Conservation (phyloP, 2,113 vertebrate species). For the Anarrhichthys ocellatus region DNA sequence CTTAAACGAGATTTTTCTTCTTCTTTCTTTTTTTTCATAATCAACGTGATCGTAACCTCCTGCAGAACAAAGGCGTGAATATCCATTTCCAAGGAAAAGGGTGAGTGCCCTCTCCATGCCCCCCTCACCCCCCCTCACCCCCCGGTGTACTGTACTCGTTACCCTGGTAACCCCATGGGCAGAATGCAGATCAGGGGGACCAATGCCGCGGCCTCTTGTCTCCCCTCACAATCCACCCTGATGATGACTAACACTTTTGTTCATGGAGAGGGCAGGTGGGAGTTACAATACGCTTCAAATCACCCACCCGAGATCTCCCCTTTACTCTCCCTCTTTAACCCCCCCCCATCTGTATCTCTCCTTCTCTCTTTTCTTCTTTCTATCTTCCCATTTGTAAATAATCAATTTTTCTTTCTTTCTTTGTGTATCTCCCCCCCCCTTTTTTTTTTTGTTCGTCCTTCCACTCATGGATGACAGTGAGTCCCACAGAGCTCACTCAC, state of each 20-base stretch:
- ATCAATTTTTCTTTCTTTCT: slow-evolving; percentile 48
- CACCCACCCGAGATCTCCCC: slow-evolving; percentile 65
- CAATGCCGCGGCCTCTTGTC: slow-evolving; percentile 71
- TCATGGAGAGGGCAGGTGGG: slow-evolving; percentile 82
- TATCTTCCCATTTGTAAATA: slow-evolving; percentile 40
- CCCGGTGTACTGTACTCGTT: slow-evolving; percentile 80
- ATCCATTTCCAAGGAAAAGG: slow-evolving; percentile 84
- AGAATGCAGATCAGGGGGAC: slow-evolving; percentile 84
- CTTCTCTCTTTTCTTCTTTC: slow-evolving; percentile 24
- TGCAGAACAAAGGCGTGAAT: slow-evolving; percentile 79
- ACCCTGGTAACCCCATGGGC: slow-evolving; percentile 82
- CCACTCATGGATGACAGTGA: slow-evolving; percentile 63
- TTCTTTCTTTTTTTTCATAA: slow-evolving; percentile 13
- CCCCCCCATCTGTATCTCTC: slow-evolving; percentile 25
- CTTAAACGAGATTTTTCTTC: slow-evolving; percentile 60
- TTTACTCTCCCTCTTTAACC: slow-evolving; percentile 45
- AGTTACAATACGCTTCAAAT: slow-evolving; percentile 78
- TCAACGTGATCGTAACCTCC: slow-evolving; percentile 77
- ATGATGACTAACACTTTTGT: slow-evolving; percentile 84
- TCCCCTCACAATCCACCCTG: slow-evolving; percentile 80
- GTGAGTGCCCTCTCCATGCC: slow-evolving; percentile 75
- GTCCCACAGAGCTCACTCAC: slow-evolving; percentile 70
- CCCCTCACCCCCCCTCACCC: slow-evolving; percentile 52
- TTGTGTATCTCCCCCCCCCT: not conserved
- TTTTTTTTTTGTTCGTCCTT: slow-evolving; percentile 38